Base-by-base conservation (phyloP, 2,113 vertebrate genomes). In the Tursiops truncatus region DNA sequence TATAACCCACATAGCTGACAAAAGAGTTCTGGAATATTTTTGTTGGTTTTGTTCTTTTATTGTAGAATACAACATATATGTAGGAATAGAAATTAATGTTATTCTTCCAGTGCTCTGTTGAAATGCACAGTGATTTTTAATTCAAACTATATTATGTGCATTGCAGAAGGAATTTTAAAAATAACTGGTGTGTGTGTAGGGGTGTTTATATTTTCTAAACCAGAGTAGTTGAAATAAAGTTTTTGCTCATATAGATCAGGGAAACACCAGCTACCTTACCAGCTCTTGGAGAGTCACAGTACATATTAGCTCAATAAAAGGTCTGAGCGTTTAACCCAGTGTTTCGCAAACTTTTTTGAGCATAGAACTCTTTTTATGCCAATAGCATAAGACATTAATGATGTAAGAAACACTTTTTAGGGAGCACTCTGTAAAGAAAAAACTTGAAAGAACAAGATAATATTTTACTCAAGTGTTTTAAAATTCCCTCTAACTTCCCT, bases 41-140 rank as follows among this genome's bases (percentile, higher is more conserved):
- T 94, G 74, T 25, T 73, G 5, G 31, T 62, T 92, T 91, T 91
- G 21, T 81, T 65, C 11, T 84, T 94, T 71, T 63, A 83, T 60
- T 90, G 7, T 92, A 41, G 80, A 79, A 31, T 67, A 31, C 36
- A 74, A 23, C 23, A n/a, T 83, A 36, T 21, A 86, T 41, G 60
- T 50, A 86, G 65, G 53, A 71, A 60, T 92, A 47, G 21, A 90
- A 85, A 80, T 88, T 47, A 68, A 62, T 93, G 89, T 90, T 89
- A 77, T 89, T 96, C 50, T 96, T 44, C 10, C 58, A 38, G 50
- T 70, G n/a, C 28, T 71, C 25, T 90, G 85, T 41, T 89, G 67
- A 81, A 93, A 68, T 89, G 20, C 31, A 89, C 58, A 18, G 33
- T 68, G 38, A 77, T 79, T 91, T 94, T 95, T 77, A 74, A 60